These are phyloP conservation scores for Carassius carassius DNA, from an alignment of 2,113 vertebrate species.

Conservation along the genomic window DNA sequence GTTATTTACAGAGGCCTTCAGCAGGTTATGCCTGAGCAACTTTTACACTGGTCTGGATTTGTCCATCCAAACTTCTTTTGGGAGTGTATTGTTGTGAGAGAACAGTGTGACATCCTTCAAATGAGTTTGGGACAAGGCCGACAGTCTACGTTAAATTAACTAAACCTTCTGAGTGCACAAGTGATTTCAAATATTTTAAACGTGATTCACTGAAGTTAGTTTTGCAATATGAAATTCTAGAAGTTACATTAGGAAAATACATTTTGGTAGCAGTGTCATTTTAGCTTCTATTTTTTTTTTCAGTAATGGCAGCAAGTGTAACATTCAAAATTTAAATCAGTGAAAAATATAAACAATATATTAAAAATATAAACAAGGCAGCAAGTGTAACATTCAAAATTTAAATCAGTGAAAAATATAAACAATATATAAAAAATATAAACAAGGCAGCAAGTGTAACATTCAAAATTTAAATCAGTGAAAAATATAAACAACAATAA, in stretches of 20 bases:
- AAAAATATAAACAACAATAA: neutral
- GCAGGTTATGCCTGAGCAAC: slow-evolving; percentile 27
- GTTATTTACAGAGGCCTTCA: slow-evolving; percentile 44
- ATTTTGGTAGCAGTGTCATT: neutral
- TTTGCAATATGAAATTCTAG: neutral
- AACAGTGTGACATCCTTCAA: slow-evolving; percentile 15
- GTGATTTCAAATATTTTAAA: slow-evolving; percentile 8
- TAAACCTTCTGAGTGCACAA: neutral
- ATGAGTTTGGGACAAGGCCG: slow-evolving; percentile 30
- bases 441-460: neutral
- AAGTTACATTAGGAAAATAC: neutral
- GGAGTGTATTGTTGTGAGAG: slow-evolving; percentile 27
- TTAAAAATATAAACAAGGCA: neutral
- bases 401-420: neutral
- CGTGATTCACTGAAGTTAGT: neutral
- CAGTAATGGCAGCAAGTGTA: neutral
- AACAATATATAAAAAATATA: too few relatives aligned
- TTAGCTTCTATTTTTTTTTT: neutral
- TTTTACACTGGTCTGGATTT: slow-evolving; percentile 45
- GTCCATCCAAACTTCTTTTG: slow-evolving; percentile 18
- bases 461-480: neutral
- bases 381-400: too few relatives aligned
- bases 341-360: too few relatives aligned
- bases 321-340: neutral
- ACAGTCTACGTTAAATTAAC: neutral